A percentile compares a stretch with the other conserved stretches of the same genome.
phyloP scores from a whole-genome alignment of 1,140 invertebrate species.

The Eriosoma lanigerum region DNA sequence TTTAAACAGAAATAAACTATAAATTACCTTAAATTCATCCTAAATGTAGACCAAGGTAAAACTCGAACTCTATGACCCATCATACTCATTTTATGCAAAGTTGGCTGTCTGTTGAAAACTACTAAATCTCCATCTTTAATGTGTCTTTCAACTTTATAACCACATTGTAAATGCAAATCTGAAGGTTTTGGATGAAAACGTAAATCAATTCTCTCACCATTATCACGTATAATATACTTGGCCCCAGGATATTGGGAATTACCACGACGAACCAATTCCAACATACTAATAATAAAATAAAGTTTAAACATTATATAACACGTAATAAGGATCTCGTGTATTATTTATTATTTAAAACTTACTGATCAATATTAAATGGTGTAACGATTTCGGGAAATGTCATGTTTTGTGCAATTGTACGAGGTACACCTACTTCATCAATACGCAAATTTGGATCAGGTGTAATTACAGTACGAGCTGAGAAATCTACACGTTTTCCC shows the following conservation, averaged over 20 bases:
- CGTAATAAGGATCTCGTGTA: not conserved
- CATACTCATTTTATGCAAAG: slow-evolving; percentile 99
- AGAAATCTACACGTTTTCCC: slow-evolving; percentile 99
- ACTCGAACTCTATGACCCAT: slow-evolving; percentile 99
- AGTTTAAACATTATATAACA: not conserved
- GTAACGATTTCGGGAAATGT: slow-evolving; percentile 99
- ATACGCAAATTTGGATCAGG: slow-evolving; percentile 98
- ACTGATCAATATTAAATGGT: slow-evolving; percentile 96
- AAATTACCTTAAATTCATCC: slow-evolving; percentile 77
- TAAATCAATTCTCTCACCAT: slow-evolving; percentile 97
- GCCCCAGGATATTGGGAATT: slow-evolving; percentile 99
- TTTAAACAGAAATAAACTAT: not conserved
- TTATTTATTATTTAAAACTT: slow-evolving; percentile 55
- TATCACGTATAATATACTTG: slow-evolving; percentile 98
- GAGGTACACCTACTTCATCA: slow-evolving; percentile 97
- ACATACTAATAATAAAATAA: slow-evolving; percentile 89
- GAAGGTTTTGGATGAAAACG: slow-evolving; percentile 97
- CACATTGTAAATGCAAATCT: slow-evolving; percentile 97
- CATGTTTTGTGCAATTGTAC: slow-evolving; percentile 97
- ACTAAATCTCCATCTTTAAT: slow-evolving; percentile 97
- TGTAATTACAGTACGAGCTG: slow-evolving; percentile 98
- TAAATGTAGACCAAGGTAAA: slow-evolving; percentile 96
- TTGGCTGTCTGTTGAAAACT: slow-evolving; percentile 99
- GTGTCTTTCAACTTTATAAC: slow-evolving; percentile 92
- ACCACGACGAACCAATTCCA: slow-evolving; percentile 91